Evolutionary conservation across 2,888 invertebrate genomes (phyloP).

Genomic region (Lycocerus yunnanus): DNA sequence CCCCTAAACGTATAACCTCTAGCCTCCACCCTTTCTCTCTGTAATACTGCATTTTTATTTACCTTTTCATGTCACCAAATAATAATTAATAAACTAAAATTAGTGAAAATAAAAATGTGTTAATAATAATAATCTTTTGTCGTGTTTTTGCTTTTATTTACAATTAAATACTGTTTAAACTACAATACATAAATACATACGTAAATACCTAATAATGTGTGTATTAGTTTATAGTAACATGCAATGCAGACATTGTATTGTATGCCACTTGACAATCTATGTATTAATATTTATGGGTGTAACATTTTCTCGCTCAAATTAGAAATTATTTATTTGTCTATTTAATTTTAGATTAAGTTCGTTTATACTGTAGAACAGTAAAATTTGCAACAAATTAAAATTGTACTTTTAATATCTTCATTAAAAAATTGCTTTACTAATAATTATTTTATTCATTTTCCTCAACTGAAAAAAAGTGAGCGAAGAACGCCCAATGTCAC

Average conservation of each 20-base stretch:
- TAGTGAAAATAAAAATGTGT: not conserved
- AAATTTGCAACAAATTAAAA: not conserved
- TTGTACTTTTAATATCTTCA: slow-evolving; percentile 1
- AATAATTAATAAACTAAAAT: not conserved
- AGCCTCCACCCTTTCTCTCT: not conserved
- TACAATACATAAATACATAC: not conserved
- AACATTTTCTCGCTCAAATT: slow-evolving; percentile 20
- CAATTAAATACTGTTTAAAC: not conserved
- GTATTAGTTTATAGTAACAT: slow-evolving; percentile 18
- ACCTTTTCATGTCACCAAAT: not conserved
- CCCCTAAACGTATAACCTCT: not conserved
- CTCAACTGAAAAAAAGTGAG: too few species aligned
- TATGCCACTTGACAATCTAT: slow-evolving; percentile 38
- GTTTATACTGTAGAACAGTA: not conserved
- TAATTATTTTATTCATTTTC: not conserved
- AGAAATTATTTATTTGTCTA: not conserved
- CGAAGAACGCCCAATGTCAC: too few species aligned
- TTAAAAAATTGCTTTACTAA: not conserved
- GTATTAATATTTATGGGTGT: slow-evolving; percentile 29
- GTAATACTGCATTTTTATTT: not conserved
- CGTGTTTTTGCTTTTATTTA: not conserved
- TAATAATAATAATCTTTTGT: not conserved
- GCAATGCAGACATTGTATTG: slow-evolving; percentile 27
- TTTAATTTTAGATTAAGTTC: not conserved
- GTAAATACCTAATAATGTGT: not conserved